phyloP scores from a whole-genome alignment of 2,797 vertebrate genomes.

The Micropoecilia bifurca region DNA sequence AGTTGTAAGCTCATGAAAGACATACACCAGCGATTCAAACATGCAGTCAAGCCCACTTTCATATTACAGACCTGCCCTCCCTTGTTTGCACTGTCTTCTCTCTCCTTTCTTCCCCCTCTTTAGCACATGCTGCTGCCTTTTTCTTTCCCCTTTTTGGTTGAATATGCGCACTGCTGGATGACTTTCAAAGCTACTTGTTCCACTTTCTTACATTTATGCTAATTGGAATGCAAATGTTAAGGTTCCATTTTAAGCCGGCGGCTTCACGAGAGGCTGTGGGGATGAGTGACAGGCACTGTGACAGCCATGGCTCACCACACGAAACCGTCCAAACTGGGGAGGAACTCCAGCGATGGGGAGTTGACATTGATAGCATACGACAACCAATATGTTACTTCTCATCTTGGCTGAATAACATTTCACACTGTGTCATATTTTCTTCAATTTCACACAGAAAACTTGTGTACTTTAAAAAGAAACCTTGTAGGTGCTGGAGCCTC shows the following conservation, averaged over 20 bases:
- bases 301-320: slow-evolving; percentile 65
- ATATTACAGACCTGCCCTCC: slow-evolving; percentile 61
- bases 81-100: slow-evolving; percentile 38
- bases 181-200: slow-evolving; percentile 83
- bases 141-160: slow-evolving; percentile 46
- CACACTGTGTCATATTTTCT: slow-evolving; percentile 59
- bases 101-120: slow-evolving; percentile 42
- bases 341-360: slow-evolving; percentile 54
- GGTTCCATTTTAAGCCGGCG: slow-evolving; percentile 75
- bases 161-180: slow-evolving; percentile 75
- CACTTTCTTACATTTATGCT: slow-evolving; percentile 80
- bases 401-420: slow-evolving; percentile 69
- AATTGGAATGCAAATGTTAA: slow-evolving; percentile 82
- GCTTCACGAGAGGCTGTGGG: slow-evolving; percentile 60
- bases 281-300: slow-evolving; percentile 69
- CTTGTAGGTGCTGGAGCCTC: slow-evolving; percentile 46
- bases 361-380: slow-evolving; percentile 54
- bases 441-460: slow-evolving; percentile 57
- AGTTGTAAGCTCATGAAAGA: slow-evolving; percentile 81
- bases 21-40: slow-evolving; percentile 77
- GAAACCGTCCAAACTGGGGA: slow-evolving; percentile 36
- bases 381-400: slow-evolving; percentile 57
- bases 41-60: slow-evolving; percentile 64
- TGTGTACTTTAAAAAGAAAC: slow-evolving; percentile 57
- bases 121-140: slow-evolving; percentile 20